Base-by-base conservation (phyloP, 2,888 invertebrate genomes). In the Sialis fuliginosa region DNA sequence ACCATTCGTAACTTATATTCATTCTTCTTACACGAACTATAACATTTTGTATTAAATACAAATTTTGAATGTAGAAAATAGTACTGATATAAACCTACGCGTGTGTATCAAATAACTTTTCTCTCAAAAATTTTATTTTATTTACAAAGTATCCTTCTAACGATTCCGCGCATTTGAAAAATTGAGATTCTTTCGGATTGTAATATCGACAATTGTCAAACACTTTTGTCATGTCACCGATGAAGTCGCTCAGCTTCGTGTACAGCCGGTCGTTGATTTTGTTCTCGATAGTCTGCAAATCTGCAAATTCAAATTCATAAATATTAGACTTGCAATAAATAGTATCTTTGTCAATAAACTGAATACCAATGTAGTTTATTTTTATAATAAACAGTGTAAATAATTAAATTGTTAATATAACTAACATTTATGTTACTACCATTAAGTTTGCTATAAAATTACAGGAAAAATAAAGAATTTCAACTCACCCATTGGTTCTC, bases 121-220 rank as follows among this genome's bases (percentile, higher is more conserved):
- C 87, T 58, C 89, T 77, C 63, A 89, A 77, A 66, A 77, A 78
- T 69, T 87, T 87, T 54, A 92, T 86, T 74, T 90, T 91, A 69
- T 88, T 86, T 63, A 90, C 89, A 72, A 97, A 96, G 67, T 85
- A 93, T 50, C 87, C 85, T 70, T 97, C 96, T 52, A 97, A 73
- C 47, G 87, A 83, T 64, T 95, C 93, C 22, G 96, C 96, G 70
- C 93, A 93, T 60, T 92, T 86, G 69, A 88, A 95, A 69, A 95
- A 93, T 51, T 90, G 87, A 12, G 95, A 91, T 64, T 92, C 92
- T 61, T 87, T 85, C 49, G 92, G 89, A 69, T 96, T 96, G 69
- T 93, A 96, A 63, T 91, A 90, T 54, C 96, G 84, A 73, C 97
- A 97, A 69, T 98, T 98, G 70, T 97, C 95, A 68, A 97, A 96